Base-by-base conservation (phyloP, 2,888 invertebrate species). In the Dione juno region DNA sequence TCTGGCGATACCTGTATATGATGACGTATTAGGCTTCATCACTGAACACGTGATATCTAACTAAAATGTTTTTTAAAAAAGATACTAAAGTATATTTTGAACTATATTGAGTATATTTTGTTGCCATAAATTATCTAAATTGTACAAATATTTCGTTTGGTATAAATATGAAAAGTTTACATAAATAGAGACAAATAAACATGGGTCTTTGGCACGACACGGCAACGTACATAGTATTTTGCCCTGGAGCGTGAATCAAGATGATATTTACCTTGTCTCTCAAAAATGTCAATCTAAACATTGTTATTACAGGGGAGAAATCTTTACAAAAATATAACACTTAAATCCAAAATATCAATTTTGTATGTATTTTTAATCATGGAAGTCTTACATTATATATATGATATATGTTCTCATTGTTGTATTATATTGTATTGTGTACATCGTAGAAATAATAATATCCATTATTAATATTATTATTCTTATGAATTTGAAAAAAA, bases 181-280 rank as follows among this genome's bases (percentile, higher is more conserved):
- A 67, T 67, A 67, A 67, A 73, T 67, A 70, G 52, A 70, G 54
- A 70, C 61, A 65, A 70, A 70, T 64, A 72, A 67, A 73, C 72
- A 70, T 52, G 58, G 58, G 59, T 54, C 58, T 70, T 67, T 67
- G 72, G 70, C 53, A 53, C 57, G 59, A 59, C 70, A 43, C 67
- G 65, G 54, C 59, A 66, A 65, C 66, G 67, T 67, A 73, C 61
- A 70, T 70, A 48, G 59, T 67, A 66, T 67, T 66, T 70, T 50
- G 67, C 70, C 70, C 65, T 19, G 13, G 54, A 67, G 72, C 70
- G 53, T 54, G 70, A 65, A 65, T 70, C 67, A 67, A 65, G 64
- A 67, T 70, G 67, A 69, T 72, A 67, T 72, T 72, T 69, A 69
- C 69, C 48, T 69, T 69, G 48, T 65, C 66, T 69, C 69, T 70